Evolutionary conservation across 1,140 invertebrate genomes (phyloP).

Genomic region (Caenorhabditis briggsae): DNA sequence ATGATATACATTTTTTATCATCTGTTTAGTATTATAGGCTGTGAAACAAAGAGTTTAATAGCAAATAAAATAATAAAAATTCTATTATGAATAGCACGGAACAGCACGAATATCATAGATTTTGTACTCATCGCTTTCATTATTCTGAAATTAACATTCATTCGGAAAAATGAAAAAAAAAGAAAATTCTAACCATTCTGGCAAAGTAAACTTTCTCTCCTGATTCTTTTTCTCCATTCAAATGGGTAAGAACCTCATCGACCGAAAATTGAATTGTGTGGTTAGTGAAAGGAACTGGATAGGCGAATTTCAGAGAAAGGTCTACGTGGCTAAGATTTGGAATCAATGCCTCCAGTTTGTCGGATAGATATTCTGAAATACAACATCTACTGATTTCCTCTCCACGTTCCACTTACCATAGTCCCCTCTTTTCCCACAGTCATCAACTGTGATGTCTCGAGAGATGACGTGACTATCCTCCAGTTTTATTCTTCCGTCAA

Average conservation of each 20-base stretch:
- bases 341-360: constrained; percentile 26
- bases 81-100: neutral
- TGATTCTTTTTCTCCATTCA: neutral
- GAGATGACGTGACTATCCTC: constrained; percentile 25
- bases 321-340: neutral
- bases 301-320: constrained; percentile 11
- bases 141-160: neutral
- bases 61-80: neutral
- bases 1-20: too few relatives aligned
- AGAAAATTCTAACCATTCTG: neutral
- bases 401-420: neutral
- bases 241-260: constrained; percentile 20
- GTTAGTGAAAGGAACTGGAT: constrained; percentile 33
- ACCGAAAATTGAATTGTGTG: constrained; percentile 8
- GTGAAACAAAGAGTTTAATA: too few relatives aligned
- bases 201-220: constrained; percentile 42
- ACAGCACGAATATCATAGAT: constrained; percentile 28
- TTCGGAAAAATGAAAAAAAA: neutral
- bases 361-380: constrained; percentile 10
- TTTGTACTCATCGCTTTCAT: constrained; percentile 1
- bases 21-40: too few relatives aligned
- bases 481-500: constrained; percentile 21
- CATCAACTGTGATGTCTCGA: constrained; percentile 9
- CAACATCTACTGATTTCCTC: neutral
- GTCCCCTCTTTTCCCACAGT: constrained; percentile 28